Base-by-base conservation (phyloP, 2,113 vertebrate genomes). In the Pteronura brasiliensis region DNA sequence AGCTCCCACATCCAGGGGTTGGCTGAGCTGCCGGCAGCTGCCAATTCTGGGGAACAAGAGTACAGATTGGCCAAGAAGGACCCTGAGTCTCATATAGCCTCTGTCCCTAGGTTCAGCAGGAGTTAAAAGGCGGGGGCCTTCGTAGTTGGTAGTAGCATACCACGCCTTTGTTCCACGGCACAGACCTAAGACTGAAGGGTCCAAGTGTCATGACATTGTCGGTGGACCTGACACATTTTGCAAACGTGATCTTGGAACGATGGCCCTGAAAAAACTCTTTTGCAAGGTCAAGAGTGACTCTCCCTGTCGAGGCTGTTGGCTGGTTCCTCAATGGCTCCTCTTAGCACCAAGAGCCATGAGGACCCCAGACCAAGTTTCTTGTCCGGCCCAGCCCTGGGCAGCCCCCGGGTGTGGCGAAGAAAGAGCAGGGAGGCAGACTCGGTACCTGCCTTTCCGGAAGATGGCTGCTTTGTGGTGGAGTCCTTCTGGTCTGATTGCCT, bases 91-190 rank as follows among this genome's bases (percentile, higher is more conserved):
- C 27, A 18, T 3, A 42, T 11, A 17, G 14, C 18, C 49, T 52
- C 39, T 63, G 9, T 4, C 18, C 47, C 97, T 96, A 97, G 98
- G 96, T 97, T 96, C 98, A 98, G 98, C 98, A 98, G 98, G 98
- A 97, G 98, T 98, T 98, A 99, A 98, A 98, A 97, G 1, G 97
- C 98, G 95, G 98, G 97, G 98, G 97, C 98, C 98, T 98, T 98
- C 74, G 23, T 98, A 97, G 97, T 79, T 7, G 0, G 97, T 98
- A 98, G 97, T 98, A 97, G 98, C 18, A 23, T 39, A 14, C 13
- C 27, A 49, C 12, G 5, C 34, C 44, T 27, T 63, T 82, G 65
- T 63, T 52, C 17, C 20, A 18, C 71, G 20, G 55, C 2, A 31
- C 7, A 72, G 88, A 44, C 27, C 3, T 8, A 31, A 72, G 71